Percentiles rank a stretch among this genome's conserved stretches.
Evolutionary conservation across 2,888 invertebrate species (phyloP).

Genomic region (Listrodromus nycthemerus): DNA sequence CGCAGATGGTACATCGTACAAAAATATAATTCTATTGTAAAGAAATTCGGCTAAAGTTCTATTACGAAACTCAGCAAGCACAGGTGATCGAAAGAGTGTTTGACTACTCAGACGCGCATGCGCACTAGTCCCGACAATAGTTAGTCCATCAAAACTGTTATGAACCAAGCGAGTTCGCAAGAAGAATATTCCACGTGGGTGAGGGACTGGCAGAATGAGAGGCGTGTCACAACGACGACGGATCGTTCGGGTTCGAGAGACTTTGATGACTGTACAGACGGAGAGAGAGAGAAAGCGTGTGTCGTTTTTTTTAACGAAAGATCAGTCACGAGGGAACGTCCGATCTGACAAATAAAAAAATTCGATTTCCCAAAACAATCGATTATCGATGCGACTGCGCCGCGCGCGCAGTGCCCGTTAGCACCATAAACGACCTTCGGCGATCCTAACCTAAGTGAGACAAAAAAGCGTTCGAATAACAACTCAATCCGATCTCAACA

Average conservation of each 20-base stretch:
- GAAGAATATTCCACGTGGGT: neutral
- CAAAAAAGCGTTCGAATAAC: too few species aligned
- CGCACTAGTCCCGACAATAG: neutral
- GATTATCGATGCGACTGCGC: neutral
- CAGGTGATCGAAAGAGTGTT: neutral
- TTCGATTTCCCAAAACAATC: neutral
- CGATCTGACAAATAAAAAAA: neutral
- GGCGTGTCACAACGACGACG: constrained; percentile 4
- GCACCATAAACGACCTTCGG: too few species aligned
- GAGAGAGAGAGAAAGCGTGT: constrained; percentile 16
- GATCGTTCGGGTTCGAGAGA: constrained; percentile 22
- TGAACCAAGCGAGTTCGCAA: neutral
- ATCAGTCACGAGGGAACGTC: constrained; percentile 34
- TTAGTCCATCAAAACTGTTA: neutral
- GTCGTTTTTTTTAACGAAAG: neutral
- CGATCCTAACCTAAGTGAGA: too few species aligned
- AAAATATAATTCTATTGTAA: neutral
- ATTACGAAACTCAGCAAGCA: neutral
- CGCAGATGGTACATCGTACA: neutral
- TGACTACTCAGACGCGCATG: neutral
- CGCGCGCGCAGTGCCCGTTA: too few species aligned
- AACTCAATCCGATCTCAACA: neutral
- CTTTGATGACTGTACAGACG: constrained; percentile 44
- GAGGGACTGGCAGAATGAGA: neutral
- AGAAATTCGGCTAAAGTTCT: neutral